These are phyloP conservation scores for Sphyrna mokarran DNA, from an alignment of 2,113 vertebrate species.

Conservation along the genomic window DNA sequence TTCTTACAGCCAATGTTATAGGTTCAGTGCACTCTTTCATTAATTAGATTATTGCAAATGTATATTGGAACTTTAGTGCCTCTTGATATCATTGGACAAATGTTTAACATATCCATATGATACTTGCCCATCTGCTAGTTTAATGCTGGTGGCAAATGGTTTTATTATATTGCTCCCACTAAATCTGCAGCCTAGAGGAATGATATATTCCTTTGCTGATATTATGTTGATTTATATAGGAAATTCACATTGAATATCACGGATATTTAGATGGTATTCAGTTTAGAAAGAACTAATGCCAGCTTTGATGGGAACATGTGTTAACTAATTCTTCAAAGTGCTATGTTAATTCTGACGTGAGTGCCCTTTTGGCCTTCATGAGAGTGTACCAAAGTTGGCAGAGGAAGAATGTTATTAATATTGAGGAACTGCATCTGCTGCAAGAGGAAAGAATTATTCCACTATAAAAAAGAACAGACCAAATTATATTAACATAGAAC, in stretches of 20 bases:
- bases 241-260: background rate
- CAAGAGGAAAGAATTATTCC: too few species aligned
- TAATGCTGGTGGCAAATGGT: background rate
- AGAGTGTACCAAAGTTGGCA: background rate
- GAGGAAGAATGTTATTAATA: background rate
- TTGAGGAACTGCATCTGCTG: background rate
- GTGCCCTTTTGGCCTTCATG: background rate
- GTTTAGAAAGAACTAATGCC: background rate
- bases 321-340: background rate
- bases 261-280: background rate
- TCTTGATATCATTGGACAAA: background rate
- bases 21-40: background rate
- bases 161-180: background rate
- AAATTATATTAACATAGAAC: too few species aligned
- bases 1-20: background rate
- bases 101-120: background rate
- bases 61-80: background rate
- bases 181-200: background rate
- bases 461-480: too few species aligned
- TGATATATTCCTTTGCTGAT: background rate
- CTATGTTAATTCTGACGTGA: background rate
- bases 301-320: background rate
- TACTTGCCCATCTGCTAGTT: background rate
- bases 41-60: background rate
- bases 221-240: background rate